These are phyloP conservation scores for Pangasius sanitwongsei DNA, from an alignment of 2,797 vertebrate genomes.

Conservation along the genomic window DNA sequence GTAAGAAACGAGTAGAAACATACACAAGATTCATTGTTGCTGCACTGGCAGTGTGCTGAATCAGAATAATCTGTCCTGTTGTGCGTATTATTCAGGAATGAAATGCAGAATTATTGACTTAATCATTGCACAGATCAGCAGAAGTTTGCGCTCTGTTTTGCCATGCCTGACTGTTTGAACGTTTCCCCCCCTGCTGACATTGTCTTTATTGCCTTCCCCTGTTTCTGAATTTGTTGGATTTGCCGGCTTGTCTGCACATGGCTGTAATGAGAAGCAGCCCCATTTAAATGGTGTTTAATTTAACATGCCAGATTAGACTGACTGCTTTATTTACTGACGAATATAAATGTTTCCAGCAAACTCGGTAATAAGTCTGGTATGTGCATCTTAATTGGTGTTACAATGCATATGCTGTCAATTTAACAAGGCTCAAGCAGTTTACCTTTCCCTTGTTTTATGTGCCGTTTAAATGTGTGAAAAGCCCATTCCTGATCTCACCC, in stretches of 20 bases:
- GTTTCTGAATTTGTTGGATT: slow-evolving; percentile 31
- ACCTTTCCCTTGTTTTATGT: neutral
- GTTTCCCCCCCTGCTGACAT: neutral
- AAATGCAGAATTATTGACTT: slow-evolving; percentile 42
- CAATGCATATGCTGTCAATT: neutral
- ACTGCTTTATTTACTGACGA: slow-evolving; percentile 17
- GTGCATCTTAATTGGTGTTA: neutral
- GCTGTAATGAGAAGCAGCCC: slow-evolving; percentile 30
- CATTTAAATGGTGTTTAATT: slow-evolving; percentile 30
- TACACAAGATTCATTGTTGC: slow-evolving; percentile 47
- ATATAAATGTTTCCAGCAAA: slow-evolving; percentile 9
- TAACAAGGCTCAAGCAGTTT: neutral
- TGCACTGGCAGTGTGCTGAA: slow-evolving; percentile 17
- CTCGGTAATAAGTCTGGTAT: neutral
- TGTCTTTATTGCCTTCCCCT: slow-evolving; percentile 11
- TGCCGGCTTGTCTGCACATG: slow-evolving; percentile 27
- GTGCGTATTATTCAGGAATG: slow-evolving; percentile 25
- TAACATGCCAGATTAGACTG: slow-evolving; percentile 30
- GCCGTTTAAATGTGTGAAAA: neutral
- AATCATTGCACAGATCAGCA: slow-evolving; percentile 40
- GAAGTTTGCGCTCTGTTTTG: slow-evolving; percentile 30
- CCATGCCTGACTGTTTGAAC: slow-evolving; percentile 1
- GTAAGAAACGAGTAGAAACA: slow-evolving; percentile 11
- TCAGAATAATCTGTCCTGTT: slow-evolving; percentile 31
- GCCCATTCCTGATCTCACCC: neutral